These are phyloP conservation scores for Lycaena phlaeas DNA, from an alignment of 2,888 invertebrate genomes.

Conservation along the genomic window DNA sequence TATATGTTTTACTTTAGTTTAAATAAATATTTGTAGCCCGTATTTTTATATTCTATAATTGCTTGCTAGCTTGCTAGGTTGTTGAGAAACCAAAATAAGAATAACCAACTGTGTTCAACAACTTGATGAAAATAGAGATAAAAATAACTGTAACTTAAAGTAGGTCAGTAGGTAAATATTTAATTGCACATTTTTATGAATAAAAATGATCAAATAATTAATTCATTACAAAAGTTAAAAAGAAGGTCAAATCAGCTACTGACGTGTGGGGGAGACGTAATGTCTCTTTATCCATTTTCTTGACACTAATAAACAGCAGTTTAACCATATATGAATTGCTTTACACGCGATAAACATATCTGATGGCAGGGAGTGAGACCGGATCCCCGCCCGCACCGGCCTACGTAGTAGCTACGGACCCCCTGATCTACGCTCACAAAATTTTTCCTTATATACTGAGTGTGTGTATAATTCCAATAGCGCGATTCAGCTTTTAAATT, in stretches of 20 bases:
- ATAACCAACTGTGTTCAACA: too few relatives aligned
- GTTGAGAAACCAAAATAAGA: too few relatives aligned
- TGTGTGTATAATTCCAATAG: neutral
- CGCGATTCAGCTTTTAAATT: neutral
- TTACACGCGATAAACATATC: slow-evolving; percentile 6
- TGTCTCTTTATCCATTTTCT: slow-evolving; percentile 6
- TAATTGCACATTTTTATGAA: too few relatives aligned
- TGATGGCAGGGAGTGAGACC: slow-evolving; percentile 5
- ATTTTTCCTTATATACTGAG: neutral
- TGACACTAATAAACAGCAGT: slow-evolving; percentile 2
- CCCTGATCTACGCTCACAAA: neutral
- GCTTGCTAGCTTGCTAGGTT: too few relatives aligned
- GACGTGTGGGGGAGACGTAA: slow-evolving; percentile 1
- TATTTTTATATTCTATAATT: too few relatives aligned
- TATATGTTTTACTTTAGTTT: too few relatives aligned
- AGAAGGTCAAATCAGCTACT: slow-evolving; percentile 7
- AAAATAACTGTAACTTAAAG: too few relatives aligned
- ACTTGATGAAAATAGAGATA: too few relatives aligned
- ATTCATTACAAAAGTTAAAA: too few relatives aligned
- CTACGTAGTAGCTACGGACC: slow-evolving; percentile 7
- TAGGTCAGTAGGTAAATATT: too few relatives aligned
- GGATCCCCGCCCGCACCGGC: slow-evolving; percentile 17
- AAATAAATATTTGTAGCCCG: too few relatives aligned
- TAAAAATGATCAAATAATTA: neutral
- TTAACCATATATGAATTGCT: slow-evolving; percentile 7